A percentile compares a stretch with the other conserved stretches of the same genome.
These are phyloP conservation scores for Momotus momota DNA, from an alignment of 2,797 vertebrate species.

Conservation along the genomic window DNA sequence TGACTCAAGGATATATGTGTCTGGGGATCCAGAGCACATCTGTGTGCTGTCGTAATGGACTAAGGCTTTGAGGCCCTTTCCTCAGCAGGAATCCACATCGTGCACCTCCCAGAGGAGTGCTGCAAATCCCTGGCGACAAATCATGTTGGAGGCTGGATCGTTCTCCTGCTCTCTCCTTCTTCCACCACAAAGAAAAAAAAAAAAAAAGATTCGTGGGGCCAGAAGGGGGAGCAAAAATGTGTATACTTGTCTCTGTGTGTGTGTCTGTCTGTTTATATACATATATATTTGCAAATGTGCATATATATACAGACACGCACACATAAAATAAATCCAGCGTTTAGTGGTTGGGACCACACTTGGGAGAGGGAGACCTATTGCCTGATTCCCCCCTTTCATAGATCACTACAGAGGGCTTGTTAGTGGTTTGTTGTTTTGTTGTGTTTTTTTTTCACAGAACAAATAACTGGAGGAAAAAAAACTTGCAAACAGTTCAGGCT, in stretches of 20 bases:
- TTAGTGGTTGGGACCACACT: background rate
- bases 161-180: background rate
- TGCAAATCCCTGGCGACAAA: background rate
- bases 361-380: background rate
- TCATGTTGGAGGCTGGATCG: background rate
- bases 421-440: background rate
- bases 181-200: background rate
- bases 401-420: background rate
- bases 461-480: accelerated
- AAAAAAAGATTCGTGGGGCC: background rate
- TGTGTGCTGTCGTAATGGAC: accelerated
- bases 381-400: background rate
- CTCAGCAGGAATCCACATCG: background rate
- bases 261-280: background rate
- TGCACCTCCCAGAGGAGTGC: background rate
- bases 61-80: background rate
- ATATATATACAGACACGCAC: background rate
- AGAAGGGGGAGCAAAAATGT: slow-evolving; percentile 44
- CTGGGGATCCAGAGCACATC: background rate
- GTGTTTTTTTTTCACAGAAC: background rate
- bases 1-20: accelerated
- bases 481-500: background rate
- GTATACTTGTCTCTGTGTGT: background rate
- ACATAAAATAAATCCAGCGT: background rate
- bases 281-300: background rate